phyloP scores from a whole-genome alignment of 2,888 invertebrate genomes.

The Oegoconia quadripuncta region DNA sequence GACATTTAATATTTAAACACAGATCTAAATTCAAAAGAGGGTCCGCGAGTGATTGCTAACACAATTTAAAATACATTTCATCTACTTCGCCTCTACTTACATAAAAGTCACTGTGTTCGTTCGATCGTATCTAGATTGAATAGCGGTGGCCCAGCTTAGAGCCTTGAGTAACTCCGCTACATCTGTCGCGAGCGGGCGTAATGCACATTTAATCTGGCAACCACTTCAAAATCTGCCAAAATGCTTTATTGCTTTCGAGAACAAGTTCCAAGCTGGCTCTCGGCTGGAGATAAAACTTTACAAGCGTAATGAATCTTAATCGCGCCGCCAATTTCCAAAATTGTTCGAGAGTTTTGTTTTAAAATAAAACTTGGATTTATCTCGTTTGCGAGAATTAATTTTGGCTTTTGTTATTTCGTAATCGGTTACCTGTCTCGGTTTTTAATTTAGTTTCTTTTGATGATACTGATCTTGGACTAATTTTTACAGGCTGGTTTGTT shows the following conservation, averaged over 20 bases:
- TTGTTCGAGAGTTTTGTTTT: slow-evolving; percentile 68
- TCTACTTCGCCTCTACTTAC: background rate
- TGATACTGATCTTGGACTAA: slow-evolving; percentile 28
- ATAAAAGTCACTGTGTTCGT: background rate
- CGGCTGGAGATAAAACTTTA: slow-evolving; percentile 70
- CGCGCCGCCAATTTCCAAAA: slow-evolving; percentile 68
- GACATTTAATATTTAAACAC: too few species aligned
- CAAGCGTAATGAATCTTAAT: slow-evolving; percentile 76
- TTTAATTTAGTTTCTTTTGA: slow-evolving; percentile 44
- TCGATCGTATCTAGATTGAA: slow-evolving; percentile 17
- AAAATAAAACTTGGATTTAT: slow-evolving; percentile 68
- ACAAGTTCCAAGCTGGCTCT: slow-evolving; percentile 60
- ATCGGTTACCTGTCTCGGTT: slow-evolving; percentile 61
- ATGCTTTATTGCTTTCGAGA: slow-evolving; percentile 73
- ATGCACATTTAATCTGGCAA: slow-evolving; percentile 71
- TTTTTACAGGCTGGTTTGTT: slow-evolving; percentile 12
- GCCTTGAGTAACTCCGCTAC: slow-evolving; percentile 37
- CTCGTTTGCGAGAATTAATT: slow-evolving; percentile 62
- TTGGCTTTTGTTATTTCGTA: slow-evolving; percentile 60
- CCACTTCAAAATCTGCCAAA: slow-evolving; percentile 73
- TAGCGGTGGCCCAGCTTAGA: slow-evolving; percentile 22
- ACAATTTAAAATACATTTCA: slow-evolving; percentile 21
- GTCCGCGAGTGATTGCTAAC: too few species aligned
- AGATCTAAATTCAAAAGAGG: too few species aligned
- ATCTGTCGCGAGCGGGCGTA: slow-evolving; percentile 61